phyloP scores from a whole-genome alignment of 2,888 invertebrate species.

The Syrphus vitripennis region DNA sequence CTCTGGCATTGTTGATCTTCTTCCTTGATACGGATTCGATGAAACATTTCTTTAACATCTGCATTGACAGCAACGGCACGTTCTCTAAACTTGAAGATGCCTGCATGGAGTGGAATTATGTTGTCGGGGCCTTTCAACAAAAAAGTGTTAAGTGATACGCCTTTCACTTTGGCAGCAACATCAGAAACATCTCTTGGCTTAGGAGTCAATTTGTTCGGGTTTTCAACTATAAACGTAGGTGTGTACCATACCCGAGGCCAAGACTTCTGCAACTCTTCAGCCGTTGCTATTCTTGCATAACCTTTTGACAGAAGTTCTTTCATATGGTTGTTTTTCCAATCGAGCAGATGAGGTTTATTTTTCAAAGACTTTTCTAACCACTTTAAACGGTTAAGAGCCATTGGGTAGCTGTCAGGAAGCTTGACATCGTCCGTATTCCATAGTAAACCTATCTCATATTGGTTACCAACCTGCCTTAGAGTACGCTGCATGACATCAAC shows the following conservation, averaged over 20 bases:
- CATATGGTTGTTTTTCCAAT: slow-evolving; percentile 3
- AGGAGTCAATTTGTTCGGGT: slow-evolving; percentile 26
- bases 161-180: slow-evolving; percentile 43
- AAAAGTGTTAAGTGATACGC: slow-evolving; percentile 48
- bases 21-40: slow-evolving; percentile 36
- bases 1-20: slow-evolving; percentile 30
- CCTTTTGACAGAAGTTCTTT: background rate
- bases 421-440: slow-evolving; percentile 15
- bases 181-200: slow-evolving; percentile 48
- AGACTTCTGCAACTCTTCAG: background rate
- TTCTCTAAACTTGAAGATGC: slow-evolving; percentile 49
- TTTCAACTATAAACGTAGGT: slow-evolving; percentile 65
- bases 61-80: slow-evolving; percentile 37
- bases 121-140: background rate
- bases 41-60: slow-evolving; percentile 61
- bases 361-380: slow-evolving; percentile 10
- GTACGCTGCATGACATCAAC: slow-evolving; percentile 11
- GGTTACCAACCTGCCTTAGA: background rate
- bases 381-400: background rate
- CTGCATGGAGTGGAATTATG: slow-evolving; percentile 29
- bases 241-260: slow-evolving; percentile 72
- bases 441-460: slow-evolving; percentile 18
- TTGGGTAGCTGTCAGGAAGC: background rate
- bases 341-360: background rate
- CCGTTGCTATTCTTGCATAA: slow-evolving; percentile 45